Conservation (phyloP, 2,888 invertebrate genomes). For the Chymomyza fuscimana region DNA sequence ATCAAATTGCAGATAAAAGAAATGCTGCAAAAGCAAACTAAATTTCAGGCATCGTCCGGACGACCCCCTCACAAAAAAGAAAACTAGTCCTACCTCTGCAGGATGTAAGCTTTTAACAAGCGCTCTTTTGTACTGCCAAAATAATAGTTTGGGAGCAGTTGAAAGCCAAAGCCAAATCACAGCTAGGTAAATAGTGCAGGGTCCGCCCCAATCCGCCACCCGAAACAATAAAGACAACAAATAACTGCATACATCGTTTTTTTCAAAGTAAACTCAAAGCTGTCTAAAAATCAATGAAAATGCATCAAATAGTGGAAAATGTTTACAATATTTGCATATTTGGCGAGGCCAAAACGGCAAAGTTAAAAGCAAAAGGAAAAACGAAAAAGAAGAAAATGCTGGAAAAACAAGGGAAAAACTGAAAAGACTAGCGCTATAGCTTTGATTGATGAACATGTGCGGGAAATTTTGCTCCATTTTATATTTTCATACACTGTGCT, state of each 20-base stretch:
- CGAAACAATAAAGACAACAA: background rate
- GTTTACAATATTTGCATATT: conserved; percentile 57
- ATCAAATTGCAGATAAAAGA: conserved; percentile 37
- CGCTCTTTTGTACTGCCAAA: conserved; percentile 50
- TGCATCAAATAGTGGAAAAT: conserved; percentile 32
- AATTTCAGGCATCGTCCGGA: background rate
- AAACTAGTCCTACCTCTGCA: conserved; percentile 18
- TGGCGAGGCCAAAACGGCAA: conserved; percentile 29
- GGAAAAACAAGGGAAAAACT: background rate
- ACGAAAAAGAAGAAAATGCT: background rate
- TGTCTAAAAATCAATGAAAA: conserved; percentile 38
- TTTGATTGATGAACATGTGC: conserved; percentile 72
- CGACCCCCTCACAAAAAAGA: background rate
- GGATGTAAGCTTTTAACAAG: conserved; percentile 55
- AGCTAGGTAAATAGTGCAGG: conserved; percentile 4
- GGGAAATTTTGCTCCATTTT: conserved; percentile 31
- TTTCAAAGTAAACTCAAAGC: conserved; percentile 19
- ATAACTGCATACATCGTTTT: background rate
- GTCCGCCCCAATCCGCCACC: background rate
- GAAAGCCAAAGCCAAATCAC: background rate
- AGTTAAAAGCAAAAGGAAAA: conserved; percentile 12
- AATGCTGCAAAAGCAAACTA: conserved; percentile 8
- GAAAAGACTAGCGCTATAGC: conserved; percentile 44
- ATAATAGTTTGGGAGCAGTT: no score
- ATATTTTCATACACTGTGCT: background rate